phyloP scores from a whole-genome alignment of 2,888 invertebrate species.

The Emmelina monodactyla region DNA sequence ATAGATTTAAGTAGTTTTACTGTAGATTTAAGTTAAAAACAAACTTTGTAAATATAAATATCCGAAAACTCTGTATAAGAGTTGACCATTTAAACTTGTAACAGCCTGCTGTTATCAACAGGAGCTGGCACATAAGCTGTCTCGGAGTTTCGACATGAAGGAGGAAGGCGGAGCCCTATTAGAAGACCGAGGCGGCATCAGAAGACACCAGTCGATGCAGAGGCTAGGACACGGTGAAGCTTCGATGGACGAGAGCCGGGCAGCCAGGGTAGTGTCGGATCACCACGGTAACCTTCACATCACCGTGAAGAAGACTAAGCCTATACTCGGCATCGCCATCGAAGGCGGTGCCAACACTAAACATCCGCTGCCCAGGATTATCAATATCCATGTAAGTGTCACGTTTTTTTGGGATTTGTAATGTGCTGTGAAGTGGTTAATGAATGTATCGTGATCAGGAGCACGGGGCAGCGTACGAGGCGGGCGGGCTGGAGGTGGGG shows the following conservation, averaged over 20 bases:
- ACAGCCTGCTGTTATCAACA: constrained; percentile 37
- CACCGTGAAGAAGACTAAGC: constrained; percentile 91
- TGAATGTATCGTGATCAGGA: constrained; percentile 65
- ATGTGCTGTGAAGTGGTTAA: not conserved
- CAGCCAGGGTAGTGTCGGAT: constrained; percentile 78
- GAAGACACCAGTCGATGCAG: constrained; percentile 81
- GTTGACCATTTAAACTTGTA: not conserved
- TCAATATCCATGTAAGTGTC: constrained; percentile 96
- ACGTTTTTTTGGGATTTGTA: not conserved
- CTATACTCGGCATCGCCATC: constrained; percentile 94
- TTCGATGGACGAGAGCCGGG: constrained; percentile 55
- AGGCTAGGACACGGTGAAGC: constrained; percentile 70
- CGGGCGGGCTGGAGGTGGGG: constrained; percentile 92
- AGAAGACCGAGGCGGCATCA: constrained; percentile 71
- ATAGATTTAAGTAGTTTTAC: constrained; percentile 6
- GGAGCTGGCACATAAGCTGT: constrained; percentile 88
- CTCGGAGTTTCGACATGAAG: constrained; percentile 89
- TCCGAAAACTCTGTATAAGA: not conserved
- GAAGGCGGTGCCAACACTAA: constrained; percentile 97
- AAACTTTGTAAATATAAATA: not conserved
- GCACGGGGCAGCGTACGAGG: constrained; percentile 92
- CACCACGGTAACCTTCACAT: constrained; percentile 89
- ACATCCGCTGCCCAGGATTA: constrained; percentile 93
- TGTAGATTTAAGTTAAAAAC: constrained; percentile 7
- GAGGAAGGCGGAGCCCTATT: constrained; percentile 79